Evolutionary conservation across 2,888 invertebrate species (phyloP).

Genomic region (Cataglyphis cursor): DNA sequence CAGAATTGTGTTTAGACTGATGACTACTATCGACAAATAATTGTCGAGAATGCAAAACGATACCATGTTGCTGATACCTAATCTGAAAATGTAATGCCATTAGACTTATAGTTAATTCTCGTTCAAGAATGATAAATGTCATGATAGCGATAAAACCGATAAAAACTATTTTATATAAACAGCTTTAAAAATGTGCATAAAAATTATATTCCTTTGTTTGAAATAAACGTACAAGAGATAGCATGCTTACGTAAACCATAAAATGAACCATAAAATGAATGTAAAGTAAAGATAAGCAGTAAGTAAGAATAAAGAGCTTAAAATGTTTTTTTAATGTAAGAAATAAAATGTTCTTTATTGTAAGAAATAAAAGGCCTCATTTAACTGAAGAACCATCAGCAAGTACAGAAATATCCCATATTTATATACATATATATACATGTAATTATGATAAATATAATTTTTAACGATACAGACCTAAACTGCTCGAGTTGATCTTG

Average conservation of each 20-base stretch:
- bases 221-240: constrained; percentile 2
- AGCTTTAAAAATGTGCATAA: constrained; percentile 3
- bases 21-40: constrained; percentile 27
- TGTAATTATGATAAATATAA: background rate
- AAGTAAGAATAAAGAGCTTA: background rate
- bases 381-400: background rate
- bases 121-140: background rate
- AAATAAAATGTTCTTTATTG: no score
- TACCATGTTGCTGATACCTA: constrained; percentile 54
- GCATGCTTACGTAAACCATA: background rate
- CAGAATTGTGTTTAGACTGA: constrained; percentile 40
- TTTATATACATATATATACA: background rate
- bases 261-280: constrained; percentile 16
- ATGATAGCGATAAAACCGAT: constrained; percentile 4
- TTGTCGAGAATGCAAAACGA: background rate
- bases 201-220: constrained; percentile 13
- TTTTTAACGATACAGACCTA: background rate
- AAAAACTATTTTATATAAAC: constrained; percentile 11
- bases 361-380: background rate
- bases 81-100: constrained; percentile 49
- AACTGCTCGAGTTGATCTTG: background rate
- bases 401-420: background rate
- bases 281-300: background rate
- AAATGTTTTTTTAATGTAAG: background rate
- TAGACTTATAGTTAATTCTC: constrained; percentile 9